Base-by-base conservation (phyloP, 2,797 vertebrate genomes). In the Otolemur crassicaudatus region DNA sequence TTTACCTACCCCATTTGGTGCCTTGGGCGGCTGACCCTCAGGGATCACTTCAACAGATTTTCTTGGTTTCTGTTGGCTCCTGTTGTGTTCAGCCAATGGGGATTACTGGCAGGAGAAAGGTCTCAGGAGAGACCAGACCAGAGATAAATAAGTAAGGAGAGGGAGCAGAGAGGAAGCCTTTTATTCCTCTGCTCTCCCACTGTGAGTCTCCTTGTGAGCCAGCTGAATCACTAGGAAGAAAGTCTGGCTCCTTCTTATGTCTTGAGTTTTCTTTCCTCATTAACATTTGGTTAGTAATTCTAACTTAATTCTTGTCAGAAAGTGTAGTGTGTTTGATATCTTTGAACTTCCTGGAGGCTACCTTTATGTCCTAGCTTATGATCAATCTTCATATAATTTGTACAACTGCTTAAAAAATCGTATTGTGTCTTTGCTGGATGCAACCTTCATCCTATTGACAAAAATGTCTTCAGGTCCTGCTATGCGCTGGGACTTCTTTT, bases 321-420 rank as follows among this genome's bases (percentile, higher is more conserved):
- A 76, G 17, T 37, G 1, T 40, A 2, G 37, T 56, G 14, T 43
- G n/a, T 69, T 73, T 88, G 60, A 46, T 77, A 34, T 60, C 34
- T 90, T 93, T 76, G 58, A 75, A 87, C 88, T 65, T 85, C 87
- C 27, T 85, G 63, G 82, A 95, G 34, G 23, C 29, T 34, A 43
- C 5, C 7, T 80, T 67, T 63, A 40, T 67, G 29, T 5, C 12
- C n/a, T 65, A 11, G 0, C 10, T 81, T 13, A 56, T 13, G 9
- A 11, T 65, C 37, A 88, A 56, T 56, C 67, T 88, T 87, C 19
- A 70, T 40, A 7, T 75, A 75, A 58, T 90, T 84, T 86, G 67
- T 92, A 84, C 72, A 27, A 67, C 9, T 85, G 4, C n/a, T 81
- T 72, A 65, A 94, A 69, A 73, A 92, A 76, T 53, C 60, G 0